phyloP scores from a whole-genome alignment of 2,888 invertebrate species.

The Apamea epomidion region DNA sequence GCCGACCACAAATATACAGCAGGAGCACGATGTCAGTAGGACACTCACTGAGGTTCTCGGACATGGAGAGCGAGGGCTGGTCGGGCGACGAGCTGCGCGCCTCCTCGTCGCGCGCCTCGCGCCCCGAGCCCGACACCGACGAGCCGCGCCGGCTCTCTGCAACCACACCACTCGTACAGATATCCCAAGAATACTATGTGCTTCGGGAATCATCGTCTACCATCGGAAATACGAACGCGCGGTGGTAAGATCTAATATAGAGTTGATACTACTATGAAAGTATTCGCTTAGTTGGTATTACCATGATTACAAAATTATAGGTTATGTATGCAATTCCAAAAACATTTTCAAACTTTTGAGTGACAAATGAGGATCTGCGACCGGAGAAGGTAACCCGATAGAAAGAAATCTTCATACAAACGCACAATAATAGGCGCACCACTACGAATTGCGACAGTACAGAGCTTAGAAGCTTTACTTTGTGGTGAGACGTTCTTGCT shows the following conservation, averaged over 20 bases:
- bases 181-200: neutral
- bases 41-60: constrained; percentile 68
- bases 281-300: neutral
- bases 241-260: neutral
- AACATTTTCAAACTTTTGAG: neutral
- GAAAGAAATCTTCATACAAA: neutral
- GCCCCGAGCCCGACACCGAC: constrained; percentile 68
- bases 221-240: neutral
- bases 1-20: neutral
- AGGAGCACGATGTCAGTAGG: neutral
- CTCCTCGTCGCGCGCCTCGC: constrained; percentile 68
- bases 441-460: no score
- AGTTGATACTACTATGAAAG: neutral
- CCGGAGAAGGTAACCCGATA: neutral
- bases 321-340: neutral
- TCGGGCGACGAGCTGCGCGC: constrained; percentile 62
- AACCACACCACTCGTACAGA: neutral
- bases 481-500: neutral
- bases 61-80: constrained; percentile 56
- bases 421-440: no score
- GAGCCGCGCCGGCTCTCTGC: constrained; percentile 74
- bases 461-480: neutral
- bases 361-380: neutral
- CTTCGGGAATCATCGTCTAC: neutral
- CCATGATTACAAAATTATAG: neutral